Base-by-base conservation (phyloP, 1,140 invertebrate species). In the Rhyacophila brunnea region DNA sequence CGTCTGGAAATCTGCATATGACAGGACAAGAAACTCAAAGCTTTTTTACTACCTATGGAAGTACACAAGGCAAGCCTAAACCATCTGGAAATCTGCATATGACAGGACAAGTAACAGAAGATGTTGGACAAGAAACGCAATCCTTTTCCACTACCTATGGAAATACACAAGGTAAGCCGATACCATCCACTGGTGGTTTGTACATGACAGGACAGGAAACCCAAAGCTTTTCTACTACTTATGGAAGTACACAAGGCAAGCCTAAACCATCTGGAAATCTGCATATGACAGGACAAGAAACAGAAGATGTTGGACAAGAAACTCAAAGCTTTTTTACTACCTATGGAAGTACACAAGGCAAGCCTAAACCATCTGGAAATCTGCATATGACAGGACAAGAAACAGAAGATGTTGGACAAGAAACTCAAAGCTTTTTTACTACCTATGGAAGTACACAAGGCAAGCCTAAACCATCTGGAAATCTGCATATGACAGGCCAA, bases 11-110 rank as follows among this genome's bases (percentile, higher is more conserved):
- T n/a, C n/a, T n/a, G n/a, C n/a, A n/a, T n/a, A n/a, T n/a, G n/a
- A n/a, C n/a, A n/a, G 50, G 50, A n/a, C 68, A 69, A 47, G 58
- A 72, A 50, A 59, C 53, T 38, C 42, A 61, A n/a, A 56, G 54
- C 23, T 48, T 59, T 48, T 42, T 43, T n/a, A n/a, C n/a, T n/a
- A n/a, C n/a, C n/a, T n/a, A n/a, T n/a, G n/a, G n/a, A n/a, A n/a
- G n/a, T n/a, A n/a, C n/a, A n/a, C n/a, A n/a, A n/a, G n/a, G n/a
- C n/a, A n/a, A n/a, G n/a, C n/a, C n/a, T n/a, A n/a, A n/a, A n/a
- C n/a, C n/a, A n/a, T n/a, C n/a, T n/a, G n/a, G n/a, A n/a, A n/a
- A n/a, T n/a, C n/a, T 53, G 17, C 45, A 57, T 36, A 18, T 57
- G n/a, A 49, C 20, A 48, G 50, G 19, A 40, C 38, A n/a, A n/a